Conservation (phyloP, 2,888 invertebrate genomes). For the Ectobius pallidus region DNA sequence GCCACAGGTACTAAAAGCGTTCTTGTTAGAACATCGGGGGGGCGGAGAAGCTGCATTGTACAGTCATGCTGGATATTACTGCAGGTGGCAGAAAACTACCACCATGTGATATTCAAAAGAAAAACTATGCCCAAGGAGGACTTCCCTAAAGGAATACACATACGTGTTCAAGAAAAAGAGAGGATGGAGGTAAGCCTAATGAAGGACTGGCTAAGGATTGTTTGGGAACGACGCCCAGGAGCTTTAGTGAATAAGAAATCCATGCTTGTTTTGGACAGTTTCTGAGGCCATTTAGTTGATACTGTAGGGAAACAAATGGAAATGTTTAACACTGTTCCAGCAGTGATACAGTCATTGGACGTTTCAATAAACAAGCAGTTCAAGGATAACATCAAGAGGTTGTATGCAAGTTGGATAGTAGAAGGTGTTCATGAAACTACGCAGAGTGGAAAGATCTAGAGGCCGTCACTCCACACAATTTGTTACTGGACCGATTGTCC, state of each 20-base stretch:
- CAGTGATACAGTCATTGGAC: neutral
- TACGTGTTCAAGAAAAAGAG: conserved; percentile 42
- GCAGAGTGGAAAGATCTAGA: neutral
- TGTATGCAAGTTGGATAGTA: neutral
- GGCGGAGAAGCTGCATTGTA: neutral
- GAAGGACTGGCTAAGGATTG: conserved; percentile 47
- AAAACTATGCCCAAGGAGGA: neutral
- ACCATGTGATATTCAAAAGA: neutral
- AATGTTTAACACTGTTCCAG: neutral
- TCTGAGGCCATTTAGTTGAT: neutral
- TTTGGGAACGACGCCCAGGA: conserved; percentile 47
- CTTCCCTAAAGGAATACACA: neutral
- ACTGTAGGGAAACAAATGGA: neutral
- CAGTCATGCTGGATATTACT: neutral
- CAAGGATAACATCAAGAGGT: neutral
- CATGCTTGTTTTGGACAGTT: neutral
- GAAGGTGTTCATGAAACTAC: neutral
- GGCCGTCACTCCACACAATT: neutral
- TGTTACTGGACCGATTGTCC: neutral
- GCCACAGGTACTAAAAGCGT: neutral
- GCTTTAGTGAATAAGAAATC: conserved; percentile 48
- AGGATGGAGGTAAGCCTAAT: conserved; percentile 49
- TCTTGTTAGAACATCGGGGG: neutral
- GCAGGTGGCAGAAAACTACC: neutral
- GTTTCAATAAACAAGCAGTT: neutral